Evolutionary conservation across 1,140 invertebrate genomes (phyloP), one percentile per base, ranked within the genome.

Genomic region (Vollenhovia emeryi): DNA sequence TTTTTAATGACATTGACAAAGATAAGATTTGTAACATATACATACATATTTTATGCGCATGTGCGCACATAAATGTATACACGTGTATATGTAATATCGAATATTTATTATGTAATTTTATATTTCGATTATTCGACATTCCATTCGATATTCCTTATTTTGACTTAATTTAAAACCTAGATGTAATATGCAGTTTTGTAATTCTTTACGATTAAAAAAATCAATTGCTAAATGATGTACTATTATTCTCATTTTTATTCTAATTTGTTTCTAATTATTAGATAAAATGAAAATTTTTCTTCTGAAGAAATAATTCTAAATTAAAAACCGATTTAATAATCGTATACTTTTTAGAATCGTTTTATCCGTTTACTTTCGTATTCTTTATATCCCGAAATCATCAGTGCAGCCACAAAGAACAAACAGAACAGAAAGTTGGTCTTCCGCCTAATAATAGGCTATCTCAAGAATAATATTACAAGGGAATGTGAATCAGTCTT

Each of bases 401-500:
- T 62, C 30, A 30, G 24, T 57, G 21, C 8, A 62, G 1, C 8
- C 30, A 33, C 59, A 62, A 60, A 60, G 15, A 60, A 60, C 27
- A 13, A 60, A 40, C 5, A 18, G 15, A 21, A 27, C 21, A 68
- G 6, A 27, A 36, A 68, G 0, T 4, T 15, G 27, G 24, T 33
- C 3, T 62, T 64, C 7, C 15, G 48, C 36, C n/a, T 62, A 48
- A 66, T 3, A 36, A 27, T 66, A 78, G 0, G 0, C 2, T 59
- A 43, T 15, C 18, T 40, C 11, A 60, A 40, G 15, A 75, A 43
- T 15, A 64, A 64, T 7, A 59, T 86, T 48, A 13, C 18, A 2
- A 78, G 24, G 43, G 21, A 88, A 74, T 88, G 33, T 80, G 57
- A 40, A 43, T 85, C 43, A 52, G 33, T 52, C 15, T 85, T 8